These are phyloP conservation scores for Rhombomys opimus DNA, from an alignment of 2,113 vertebrate genomes.

Conservation along the genomic window DNA sequence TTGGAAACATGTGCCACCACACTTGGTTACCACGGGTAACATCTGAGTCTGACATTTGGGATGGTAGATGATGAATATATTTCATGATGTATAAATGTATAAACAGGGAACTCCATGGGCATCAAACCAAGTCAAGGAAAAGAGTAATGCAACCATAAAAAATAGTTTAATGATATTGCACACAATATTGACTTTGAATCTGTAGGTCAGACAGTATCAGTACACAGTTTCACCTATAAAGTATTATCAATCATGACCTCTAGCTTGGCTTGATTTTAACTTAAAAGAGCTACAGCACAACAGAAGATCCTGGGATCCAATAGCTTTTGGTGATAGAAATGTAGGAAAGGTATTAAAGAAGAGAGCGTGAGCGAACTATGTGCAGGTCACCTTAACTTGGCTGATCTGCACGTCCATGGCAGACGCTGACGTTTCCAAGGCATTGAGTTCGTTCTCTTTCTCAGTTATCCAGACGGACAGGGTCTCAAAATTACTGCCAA, in stretches of 20 bases:
- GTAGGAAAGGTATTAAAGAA: slow-evolving; percentile 17
- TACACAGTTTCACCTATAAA: slow-evolving; percentile 68
- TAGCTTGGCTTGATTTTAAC: slow-evolving; percentile 60
- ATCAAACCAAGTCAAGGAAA: slow-evolving; percentile 75
- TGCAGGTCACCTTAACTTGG: slow-evolving; percentile 92
- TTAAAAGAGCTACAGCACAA: slow-evolving; percentile 37
- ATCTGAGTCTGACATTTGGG: neutral
- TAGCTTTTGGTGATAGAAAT: slow-evolving; percentile 20
- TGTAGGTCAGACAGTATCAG: slow-evolving; percentile 62
- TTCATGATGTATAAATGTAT: slow-evolving; percentile 22
- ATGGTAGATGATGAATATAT: neutral
- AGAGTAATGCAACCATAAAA: slow-evolving; percentile 70
- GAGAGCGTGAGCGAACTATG: slow-evolving; percentile 77
- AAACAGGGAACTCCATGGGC: slow-evolving; percentile 20
- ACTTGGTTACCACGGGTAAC: neutral
- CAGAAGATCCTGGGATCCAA: slow-evolving; percentile 35
- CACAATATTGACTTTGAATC: slow-evolving; percentile 61
- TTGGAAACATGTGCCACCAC: neutral
- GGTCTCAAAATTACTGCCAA: slow-evolving; percentile 91
- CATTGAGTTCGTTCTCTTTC: slow-evolving; percentile 91
- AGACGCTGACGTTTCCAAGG: slow-evolving; percentile 87
- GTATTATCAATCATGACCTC: slow-evolving; percentile 63
- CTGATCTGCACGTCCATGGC: slow-evolving; percentile 91
- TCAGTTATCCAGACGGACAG: slow-evolving; percentile 93
- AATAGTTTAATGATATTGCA: slow-evolving; percentile 78